A percentile compares a stretch with the other conserved stretches of the same genome.
These are phyloP conservation scores for Ailuropoda melanoleuca DNA, from an alignment of 2,113 vertebrate species.

Conservation along the genomic window DNA sequence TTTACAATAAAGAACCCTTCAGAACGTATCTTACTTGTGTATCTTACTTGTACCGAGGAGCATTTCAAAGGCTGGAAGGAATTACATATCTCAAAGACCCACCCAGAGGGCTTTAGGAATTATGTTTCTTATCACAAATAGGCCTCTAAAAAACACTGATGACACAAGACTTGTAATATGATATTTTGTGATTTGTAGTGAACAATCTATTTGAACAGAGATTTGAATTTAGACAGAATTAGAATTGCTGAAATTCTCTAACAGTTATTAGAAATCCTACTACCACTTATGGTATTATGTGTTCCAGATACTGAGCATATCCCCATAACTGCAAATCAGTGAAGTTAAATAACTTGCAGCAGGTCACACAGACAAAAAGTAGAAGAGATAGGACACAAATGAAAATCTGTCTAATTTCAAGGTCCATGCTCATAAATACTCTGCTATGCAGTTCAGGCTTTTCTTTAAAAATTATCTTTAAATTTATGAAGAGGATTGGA, in stretches of 20 bases:
- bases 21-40: conserved; percentile 62
- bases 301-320: neutral
- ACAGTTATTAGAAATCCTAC: neutral
- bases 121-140: neutral
- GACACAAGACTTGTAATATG: neutral
- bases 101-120: neutral
- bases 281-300: neutral
- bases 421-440: neutral
- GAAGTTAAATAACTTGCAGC: neutral
- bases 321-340: neutral
- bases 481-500: neutral
- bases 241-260: neutral
- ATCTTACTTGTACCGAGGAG: conserved; percentile 52
- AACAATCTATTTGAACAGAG: neutral
- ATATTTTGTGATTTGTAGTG: neutral
- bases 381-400: neutral
- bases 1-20: conserved; percentile 61
- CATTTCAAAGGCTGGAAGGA: conserved; percentile 19
- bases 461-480: neutral
- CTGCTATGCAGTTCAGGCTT: neutral
- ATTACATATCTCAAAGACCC: neutral
- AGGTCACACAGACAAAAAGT: neutral
- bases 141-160: neutral
- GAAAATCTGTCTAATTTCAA: neutral
- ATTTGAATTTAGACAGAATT: conserved; percentile 3